These are phyloP conservation scores for Agrochola lychnidis DNA, from an alignment of 2,888 invertebrate species.

Conservation along the genomic window DNA sequence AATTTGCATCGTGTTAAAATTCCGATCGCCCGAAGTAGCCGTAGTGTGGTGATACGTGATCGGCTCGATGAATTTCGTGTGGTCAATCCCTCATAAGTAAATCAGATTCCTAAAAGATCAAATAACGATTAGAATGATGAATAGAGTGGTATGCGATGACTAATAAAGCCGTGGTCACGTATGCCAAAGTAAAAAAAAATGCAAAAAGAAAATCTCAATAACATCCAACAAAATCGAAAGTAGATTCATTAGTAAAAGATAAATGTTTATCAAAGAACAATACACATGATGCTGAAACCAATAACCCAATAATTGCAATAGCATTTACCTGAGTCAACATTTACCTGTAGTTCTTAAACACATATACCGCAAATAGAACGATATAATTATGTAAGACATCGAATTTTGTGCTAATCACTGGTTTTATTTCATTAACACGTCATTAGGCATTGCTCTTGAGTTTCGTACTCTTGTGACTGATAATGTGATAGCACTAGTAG, in stretches of 20 bases:
- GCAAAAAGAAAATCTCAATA: slow-evolving; percentile 19
- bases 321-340: slow-evolving; percentile 40
- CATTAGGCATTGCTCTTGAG: no score
- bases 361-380: not conserved
- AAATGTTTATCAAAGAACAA: slow-evolving; percentile 52
- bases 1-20: not conserved
- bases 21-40: not conserved
- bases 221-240: slow-evolving; percentile 12
- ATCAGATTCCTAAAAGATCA: not conserved
- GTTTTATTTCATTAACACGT: not conserved
- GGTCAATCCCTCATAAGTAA: not conserved
- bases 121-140: not conserved
- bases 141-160: slow-evolving; percentile 5
- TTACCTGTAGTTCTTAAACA: slow-evolving; percentile 25
- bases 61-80: not conserved
- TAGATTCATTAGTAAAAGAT: slow-evolving; percentile 53
- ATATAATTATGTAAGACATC: not conserved
- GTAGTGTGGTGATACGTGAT: not conserved
- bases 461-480: not conserved
- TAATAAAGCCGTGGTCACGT: slow-evolving; percentile 32
- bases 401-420: slow-evolving; percentile 5
- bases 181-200: slow-evolving; percentile 7
- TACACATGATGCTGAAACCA: slow-evolving; percentile 6
- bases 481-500: not conserved
- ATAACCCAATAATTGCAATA: slow-evolving; percentile 30